Evolutionary conservation across 1,140 invertebrate species (phyloP), one percentile per base, ranked within the genome.

Genomic region (Drosophila repleta): DNA sequence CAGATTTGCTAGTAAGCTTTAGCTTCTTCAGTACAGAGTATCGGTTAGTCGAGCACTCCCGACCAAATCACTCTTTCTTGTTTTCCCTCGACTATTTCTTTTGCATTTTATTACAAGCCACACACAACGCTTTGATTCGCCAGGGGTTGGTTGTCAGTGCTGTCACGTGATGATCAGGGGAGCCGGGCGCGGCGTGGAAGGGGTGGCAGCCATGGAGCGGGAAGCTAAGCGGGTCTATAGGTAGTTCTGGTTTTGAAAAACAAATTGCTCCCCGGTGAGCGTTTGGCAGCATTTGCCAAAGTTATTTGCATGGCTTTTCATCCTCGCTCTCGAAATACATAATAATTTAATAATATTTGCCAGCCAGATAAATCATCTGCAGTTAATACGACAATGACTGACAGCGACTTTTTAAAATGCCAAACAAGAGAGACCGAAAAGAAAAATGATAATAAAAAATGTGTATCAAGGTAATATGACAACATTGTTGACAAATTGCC

Each of bases 271-370:
- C 89, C 89, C 72, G 55, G 76, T 62, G 89, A 78, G 79, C 83
- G 57, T 79, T 87, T 80, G 35, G 17, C 49, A 51, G 37, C 26
- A 43, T 51, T 77, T 76, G 49, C 51, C 75, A 75, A 68, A 68
- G 83, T 88, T 85, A 87, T 85, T 85, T 85, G 78, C 82, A 82
- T 90, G 74, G 39, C 63, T 58, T 64, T 67, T 69, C 52, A 13
- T 15, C 26, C 46, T 41, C 51, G 26, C 62, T 55, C 68, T 43
- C 62, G 51, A 71, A 73, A 73, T 74, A 74, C 65, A 83, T 78
- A 90, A 90, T 90, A 90, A 90, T 85, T 85, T 83, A 90, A 89
- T 90, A 90, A 89, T 89, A 90, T 76, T 79, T 90, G 88, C 90
- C 81, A 90, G 81, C 52, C 72, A 77, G 79, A 82, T 88, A 90